Evolutionary conservation across 2,888 invertebrate genomes (phyloP).

Genomic region (Acanthosoma haemorrhoidale): DNA sequence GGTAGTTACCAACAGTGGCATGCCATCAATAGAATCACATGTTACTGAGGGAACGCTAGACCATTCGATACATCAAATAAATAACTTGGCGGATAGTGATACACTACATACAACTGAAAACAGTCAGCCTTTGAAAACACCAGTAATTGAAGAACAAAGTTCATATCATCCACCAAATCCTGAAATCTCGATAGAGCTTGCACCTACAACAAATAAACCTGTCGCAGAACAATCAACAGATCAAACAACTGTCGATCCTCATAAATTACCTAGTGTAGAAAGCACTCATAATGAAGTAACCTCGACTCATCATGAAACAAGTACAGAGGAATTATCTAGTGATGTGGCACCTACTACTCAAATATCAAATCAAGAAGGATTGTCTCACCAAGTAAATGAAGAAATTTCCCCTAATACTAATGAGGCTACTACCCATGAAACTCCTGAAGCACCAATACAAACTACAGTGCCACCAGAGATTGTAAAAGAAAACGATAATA

Average conservation of each 20-base stretch:
- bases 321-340: not conserved
- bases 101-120: slow-evolving; percentile 6
- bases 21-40: slow-evolving; percentile 21
- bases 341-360: too few relatives aligned
- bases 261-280: not conserved
- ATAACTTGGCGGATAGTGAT: not conserved
- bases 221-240: not conserved
- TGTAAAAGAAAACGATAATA: not conserved
- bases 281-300: not conserved
- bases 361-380: not conserved
- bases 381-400: not conserved
- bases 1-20: slow-evolving; percentile 10
- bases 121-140: not conserved
- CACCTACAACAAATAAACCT: not conserved
- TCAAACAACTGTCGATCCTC: not conserved
- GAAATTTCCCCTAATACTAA: not conserved
- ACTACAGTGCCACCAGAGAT: not conserved
- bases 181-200: slow-evolving; percentile 16
- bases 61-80: not conserved
- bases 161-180: slow-evolving; percentile 17
- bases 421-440: not conserved
- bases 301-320: not conserved
- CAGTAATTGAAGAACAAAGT: slow-evolving; percentile 4
- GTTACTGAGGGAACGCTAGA: slow-evolving; percentile 9
- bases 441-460: not conserved